Base-by-base conservation (phyloP, 2,113 vertebrate genomes). In the Sphyrna mokarran region DNA sequence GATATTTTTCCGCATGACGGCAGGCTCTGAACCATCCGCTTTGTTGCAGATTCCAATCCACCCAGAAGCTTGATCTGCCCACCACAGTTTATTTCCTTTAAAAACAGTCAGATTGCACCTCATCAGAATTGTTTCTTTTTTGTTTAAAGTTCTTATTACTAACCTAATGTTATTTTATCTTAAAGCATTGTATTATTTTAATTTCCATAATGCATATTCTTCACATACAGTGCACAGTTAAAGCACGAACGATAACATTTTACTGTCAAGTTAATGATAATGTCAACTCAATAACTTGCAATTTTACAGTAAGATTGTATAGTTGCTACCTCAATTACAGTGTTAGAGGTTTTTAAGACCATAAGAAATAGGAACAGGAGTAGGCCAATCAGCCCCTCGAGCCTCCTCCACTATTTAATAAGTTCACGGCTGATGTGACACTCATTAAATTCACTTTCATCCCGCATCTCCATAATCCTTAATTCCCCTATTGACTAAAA, bases 61-160 rank as follows among this genome's bases (percentile, higher is more conserved):
- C 61, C 98, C 98, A 58, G 98, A 98, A 91, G 99, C 98, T 96
- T 99, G 99, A 96, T 99, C 99, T 80, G 99, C 98, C 99, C 99
- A 99, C 99, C 99, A 99, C 9, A 99, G 97, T 96, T 99, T 99
- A 94, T 98, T 98, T 97, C 99, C 99, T 99, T 96, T 97, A 97
- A 96, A 96, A 69, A 95, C 14, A 66, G 11, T 63, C 4, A 83
- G 0, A 40, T 72, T 13, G 13, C 68, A 43, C 33, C 23, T 95
- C 40, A 18, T 48, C 14, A 93, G 37, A 48, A 72, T 54, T 70
- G 16, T 43, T 40, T 68, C 40, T 18, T 63, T n/a, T 37, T 63
- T 10, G 40, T 37, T 80, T 85, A 66, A 95, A 83, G 48, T 22
- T 58, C 16, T 58, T 69, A 22, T 83, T 66, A 33, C 29, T 22